Conservation (phyloP, 2,888 invertebrate genomes). For the Halictus ligatus region DNA sequence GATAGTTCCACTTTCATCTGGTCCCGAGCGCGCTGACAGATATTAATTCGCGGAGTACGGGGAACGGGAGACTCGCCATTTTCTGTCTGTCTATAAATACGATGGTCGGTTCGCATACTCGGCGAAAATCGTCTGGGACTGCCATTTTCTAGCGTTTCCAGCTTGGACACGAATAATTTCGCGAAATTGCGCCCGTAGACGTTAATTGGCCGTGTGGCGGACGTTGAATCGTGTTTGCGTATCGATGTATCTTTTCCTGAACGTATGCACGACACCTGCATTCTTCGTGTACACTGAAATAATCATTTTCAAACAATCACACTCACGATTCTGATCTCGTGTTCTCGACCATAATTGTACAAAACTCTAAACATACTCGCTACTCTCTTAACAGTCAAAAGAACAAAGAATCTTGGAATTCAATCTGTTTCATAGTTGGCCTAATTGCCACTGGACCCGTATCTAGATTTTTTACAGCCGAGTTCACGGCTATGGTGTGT, state of each 20-base stretch:
- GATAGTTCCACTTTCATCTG: slow-evolving; percentile 62
- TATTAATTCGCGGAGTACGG: slow-evolving; percentile 64
- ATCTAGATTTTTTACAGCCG: not conserved
- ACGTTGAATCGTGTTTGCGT: not conserved
- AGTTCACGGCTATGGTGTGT: slow-evolving; percentile 41
- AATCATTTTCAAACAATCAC: too few species aligned
- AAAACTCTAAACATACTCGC: not conserved
- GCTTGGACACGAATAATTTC: slow-evolving; percentile 33
- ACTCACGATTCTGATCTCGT: not conserved
- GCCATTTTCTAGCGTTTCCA: slow-evolving; percentile 33
- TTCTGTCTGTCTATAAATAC: slow-evolving; percentile 68
- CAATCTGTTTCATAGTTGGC: not conserved
- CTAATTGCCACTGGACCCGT: not conserved
- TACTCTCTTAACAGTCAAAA: not conserved
- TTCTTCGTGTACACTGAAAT: not conserved
- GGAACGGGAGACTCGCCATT: slow-evolving; percentile 58
- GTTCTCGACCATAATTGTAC: not conserved
- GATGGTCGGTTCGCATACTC: slow-evolving; percentile 30
- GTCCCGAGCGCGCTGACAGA: slow-evolving; percentile 46
- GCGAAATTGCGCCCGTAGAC: slow-evolving; percentile 41
- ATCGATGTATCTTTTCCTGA: not conserved
- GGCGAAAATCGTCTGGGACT: slow-evolving; percentile 41
- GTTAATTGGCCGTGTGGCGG: slow-evolving; percentile 35
- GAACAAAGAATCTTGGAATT: not conserved
- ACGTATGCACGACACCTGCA: not conserved